Evolutionary conservation across 2,113 vertebrate species (phyloP), one percentile per base, ranked within the genome.

Genomic region (Tychaedon coryphoeus): DNA sequence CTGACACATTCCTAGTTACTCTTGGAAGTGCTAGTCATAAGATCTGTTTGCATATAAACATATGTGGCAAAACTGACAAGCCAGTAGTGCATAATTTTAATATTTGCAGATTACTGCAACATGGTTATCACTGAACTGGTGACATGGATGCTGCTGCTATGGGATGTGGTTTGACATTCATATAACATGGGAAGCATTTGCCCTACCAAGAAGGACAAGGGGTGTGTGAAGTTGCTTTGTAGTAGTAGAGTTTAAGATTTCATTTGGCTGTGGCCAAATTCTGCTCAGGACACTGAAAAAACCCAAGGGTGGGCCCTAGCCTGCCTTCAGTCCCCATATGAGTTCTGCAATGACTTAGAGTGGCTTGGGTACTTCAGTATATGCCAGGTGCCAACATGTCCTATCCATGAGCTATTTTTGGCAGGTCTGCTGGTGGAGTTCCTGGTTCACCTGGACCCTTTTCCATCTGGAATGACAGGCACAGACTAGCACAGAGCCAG

Each of bases 31-130:
- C 69, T 66, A 88, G 74, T 94, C 88, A 3, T 77, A 53, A 93
- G 83, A 77, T 78, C 51, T 80, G 47, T 72, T 96, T 92, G 86
- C 75, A 72, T 57, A 69, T 42, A 92, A 96, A 90, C 90, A 92
- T 22, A 76, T 65, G 61, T 65, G 90, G 80, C 61, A 90, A 96
- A 96, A 88, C 40, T 84, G 56, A 84, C 43, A 60, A 90, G 24
- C 26, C 69, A 88, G 69, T 72, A 0, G 0, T 33, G 23, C 54
- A 60, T 70, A 34, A 81, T 69, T 93, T 75, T 86, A 96, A 74
- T 86, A 88, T 65, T 92, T 95, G 40, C 56, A 84, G 79, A 88
- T 88, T 75, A 81, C 51, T 78, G 31, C 48, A 54, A 64, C 5
- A 9, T n/a, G 36, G 53, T 86, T 90, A 57, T 50, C 69, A 34